Percentiles rank a stretch among this genome's conserved stretches.
phyloP scores from a whole-genome alignment of 2,113 vertebrate genomes.

The Prinia subflava region DNA sequence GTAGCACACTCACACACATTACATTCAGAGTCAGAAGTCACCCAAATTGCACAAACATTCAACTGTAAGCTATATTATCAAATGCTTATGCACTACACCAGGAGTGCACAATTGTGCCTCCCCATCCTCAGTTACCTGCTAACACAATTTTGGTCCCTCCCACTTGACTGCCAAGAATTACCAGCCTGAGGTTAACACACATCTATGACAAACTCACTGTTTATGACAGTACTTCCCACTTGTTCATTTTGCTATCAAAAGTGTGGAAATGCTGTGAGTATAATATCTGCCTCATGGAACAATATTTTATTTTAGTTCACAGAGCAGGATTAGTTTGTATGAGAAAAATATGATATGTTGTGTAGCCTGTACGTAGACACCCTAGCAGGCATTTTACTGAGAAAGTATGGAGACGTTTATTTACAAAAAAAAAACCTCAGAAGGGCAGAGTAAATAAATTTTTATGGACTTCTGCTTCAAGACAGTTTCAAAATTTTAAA shows the following conservation, averaged over 20 bases:
- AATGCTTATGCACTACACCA: not conserved
- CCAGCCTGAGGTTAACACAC: not conserved
- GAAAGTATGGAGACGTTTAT: not conserved
- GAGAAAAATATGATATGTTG: not conserved
- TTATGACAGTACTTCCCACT: not conserved
- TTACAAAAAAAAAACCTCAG: not conserved
- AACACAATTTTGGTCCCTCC: not conserved
- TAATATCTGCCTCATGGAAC: not conserved
- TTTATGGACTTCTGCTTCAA: not conserved
- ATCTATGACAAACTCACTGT: not conserved
- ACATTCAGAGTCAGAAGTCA: not conserved
- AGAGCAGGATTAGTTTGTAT: not conserved
- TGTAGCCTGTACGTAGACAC: not conserved
- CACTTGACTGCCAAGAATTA: not conserved
- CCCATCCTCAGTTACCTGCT: not conserved
- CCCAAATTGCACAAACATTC: not conserved
- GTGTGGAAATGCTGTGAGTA: not conserved
- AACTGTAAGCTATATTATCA: not conserved
- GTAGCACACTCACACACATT: not conserved
- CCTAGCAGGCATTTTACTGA: not conserved
- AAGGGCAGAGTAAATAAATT: not conserved
- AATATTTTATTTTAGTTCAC: not conserved
- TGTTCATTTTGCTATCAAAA: not conserved
- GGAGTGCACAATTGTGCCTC: not conserved
- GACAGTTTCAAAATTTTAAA: not conserved